Base-by-base conservation (phyloP, 1,140 invertebrate species). In the Camponotus vicinus region DNA sequence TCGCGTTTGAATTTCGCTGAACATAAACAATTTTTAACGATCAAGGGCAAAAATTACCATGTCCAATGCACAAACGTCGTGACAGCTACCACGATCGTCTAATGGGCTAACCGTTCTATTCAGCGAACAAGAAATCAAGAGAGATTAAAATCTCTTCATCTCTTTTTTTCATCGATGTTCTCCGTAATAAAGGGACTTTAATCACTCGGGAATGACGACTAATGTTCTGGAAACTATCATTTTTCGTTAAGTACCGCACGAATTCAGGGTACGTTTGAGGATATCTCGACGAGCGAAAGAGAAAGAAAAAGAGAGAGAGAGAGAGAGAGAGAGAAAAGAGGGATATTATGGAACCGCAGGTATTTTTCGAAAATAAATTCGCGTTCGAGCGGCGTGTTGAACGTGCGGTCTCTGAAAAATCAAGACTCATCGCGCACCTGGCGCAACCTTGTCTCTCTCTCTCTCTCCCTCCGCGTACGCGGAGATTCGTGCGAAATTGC, bases 131-230 rank as follows among this genome's bases (percentile, higher is more conserved):
- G 45, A 49, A 15, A 49, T 49, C 32, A 71, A 69, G 64, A 82
- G 34, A 61, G 37, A 78, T 64, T 21, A 85, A 79, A 79, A 61
- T 69, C 64, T 61, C 2, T 42, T 11, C 7, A n/a, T 37, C 4
- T 57, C 11, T 42, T 21, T 77, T n/a, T 78, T 15, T 15, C 32
- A 40, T 59, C 37, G 49, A 80, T 70, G 42, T 32, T 61, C 55
- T 11, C 27, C 15, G 18, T 73, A 21, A 86, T 67, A 86, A 79
- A 76, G 40, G 32, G 67, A 49, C 61, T 76, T 52, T 75, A 75
- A 86, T 86, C 79, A 67, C 55, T 42, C 69, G 59, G 69, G 70
- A 27, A 83, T 76, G 59, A 76, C 61, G 57, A 63, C 49, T 55
- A 64, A 73, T 45, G 52, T 37, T 15, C 61, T 34, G 21, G 49